Base-by-base conservation (phyloP, 2,113 vertebrate species). In the Paralichthys olivaceus region DNA sequence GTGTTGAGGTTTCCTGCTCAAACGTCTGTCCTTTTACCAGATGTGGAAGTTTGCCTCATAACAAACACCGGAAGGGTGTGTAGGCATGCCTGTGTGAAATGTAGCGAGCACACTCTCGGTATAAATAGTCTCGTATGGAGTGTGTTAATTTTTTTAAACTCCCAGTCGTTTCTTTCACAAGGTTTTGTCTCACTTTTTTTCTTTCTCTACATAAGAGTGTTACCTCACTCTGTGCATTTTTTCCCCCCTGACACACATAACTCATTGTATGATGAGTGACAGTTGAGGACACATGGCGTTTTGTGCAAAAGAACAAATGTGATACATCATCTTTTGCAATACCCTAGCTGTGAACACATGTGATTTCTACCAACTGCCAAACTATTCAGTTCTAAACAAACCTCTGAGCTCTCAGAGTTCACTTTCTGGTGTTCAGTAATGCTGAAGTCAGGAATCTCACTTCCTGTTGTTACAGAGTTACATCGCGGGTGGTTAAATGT, bases 11-110 rank as follows among this genome's bases (percentile, higher is more conserved):
- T 92, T 93, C 92, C 92, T 91, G 91, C 85, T 78, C 69, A 40
- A 86, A 84, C 60, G 26, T 49, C 60, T 84, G 69, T 78, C 72
- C 69, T 78, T 79, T 82, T 71, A 76, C 43, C 81, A 91, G 80
- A 89, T 87, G 89, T 90, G 81, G 84, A 82, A 80, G 72, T 79
- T 80, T 71, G 84, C 72, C 74, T 60, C 75, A 81, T 70, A 86
- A 91, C 92, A 90, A 91, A 91, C 77, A 71, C 75, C 72, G 87
- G 87, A 87, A 91, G 80, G 83, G 86, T 58, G 91, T 91, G 82
- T 69, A 58, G 51, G 25, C 75, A 23, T 75, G 59, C 9, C 28
- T 57, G 69, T 55, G 70, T 78, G 68, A 87, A 79, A 87, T 67
- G 75, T 23, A 58, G 15, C 55, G 9, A 34, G 26, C 54, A 20